phyloP scores from a whole-genome alignment of 2,888 invertebrate genomes.

The Rhaphigaster nebulosa region DNA sequence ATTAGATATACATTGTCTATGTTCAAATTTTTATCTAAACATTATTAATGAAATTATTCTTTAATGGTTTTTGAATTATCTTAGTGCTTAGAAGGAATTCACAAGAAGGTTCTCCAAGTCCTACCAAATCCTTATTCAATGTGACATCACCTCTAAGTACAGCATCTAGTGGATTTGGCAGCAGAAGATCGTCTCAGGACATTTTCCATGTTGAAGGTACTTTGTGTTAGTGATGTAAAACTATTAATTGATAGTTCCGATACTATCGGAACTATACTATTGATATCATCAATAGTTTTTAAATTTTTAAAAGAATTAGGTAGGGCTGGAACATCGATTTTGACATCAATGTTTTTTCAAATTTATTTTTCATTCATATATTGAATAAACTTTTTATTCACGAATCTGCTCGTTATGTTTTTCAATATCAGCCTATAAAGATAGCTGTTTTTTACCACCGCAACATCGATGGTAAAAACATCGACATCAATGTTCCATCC shows the following conservation, averaged over 20 bases:
- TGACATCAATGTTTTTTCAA: too few relatives aligned
- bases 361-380: too few relatives aligned
- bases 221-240: background rate
- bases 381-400: too few relatives aligned
- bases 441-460: too few relatives aligned
- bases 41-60: background rate
- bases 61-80: background rate
- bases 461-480: too few relatives aligned
- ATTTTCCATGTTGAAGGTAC: constrained; percentile 85
- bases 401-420: too few relatives aligned
- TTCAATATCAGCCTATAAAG: too few relatives aligned
- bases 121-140: constrained; percentile 73
- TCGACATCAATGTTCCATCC: background rate
- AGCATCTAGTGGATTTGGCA: constrained; percentile 94
- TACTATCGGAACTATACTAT: too few relatives aligned
- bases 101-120: constrained; percentile 86
- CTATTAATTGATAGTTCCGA: background rate
- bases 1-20: background rate
- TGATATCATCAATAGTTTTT: too few relatives aligned
- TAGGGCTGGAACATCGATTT: too few relatives aligned
- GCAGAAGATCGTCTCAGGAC: constrained; percentile 77
- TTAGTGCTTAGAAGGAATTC: constrained; percentile 75
- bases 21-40: background rate
- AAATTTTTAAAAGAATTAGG: too few relatives aligned
- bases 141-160: constrained; percentile 83